phyloP scores from a whole-genome alignment of 1,140 invertebrate species.

The Atta cephalotes region DNA sequence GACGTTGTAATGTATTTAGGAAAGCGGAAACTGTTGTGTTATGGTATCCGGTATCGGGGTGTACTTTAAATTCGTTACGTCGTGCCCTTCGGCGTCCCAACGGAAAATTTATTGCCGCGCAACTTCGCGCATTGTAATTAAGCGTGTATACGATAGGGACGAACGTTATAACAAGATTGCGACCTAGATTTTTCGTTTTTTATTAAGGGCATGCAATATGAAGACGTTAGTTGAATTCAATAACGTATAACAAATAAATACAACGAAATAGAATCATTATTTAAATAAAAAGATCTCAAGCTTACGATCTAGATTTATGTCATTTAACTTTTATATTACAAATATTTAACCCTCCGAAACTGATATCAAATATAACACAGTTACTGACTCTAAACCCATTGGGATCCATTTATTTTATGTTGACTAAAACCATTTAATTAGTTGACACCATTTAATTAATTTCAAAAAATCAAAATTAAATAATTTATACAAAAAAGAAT shows the following conservation, averaged over 20 bases:
- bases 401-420: no score
- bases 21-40: slow-evolving; percentile 47
- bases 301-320: neutral
- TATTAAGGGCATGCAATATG: neutral
- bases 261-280: neutral
- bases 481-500: no score
- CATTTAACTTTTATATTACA: neutral
- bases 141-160: slow-evolving; percentile 24
- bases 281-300: neutral
- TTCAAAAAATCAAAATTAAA: no score
- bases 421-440: no score
- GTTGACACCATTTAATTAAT: no score
- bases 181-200: slow-evolving; percentile 41
- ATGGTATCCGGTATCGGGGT: slow-evolving; percentile 40
- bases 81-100: slow-evolving; percentile 43
- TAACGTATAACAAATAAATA: slow-evolving; percentile 4
- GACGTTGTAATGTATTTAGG: slow-evolving; percentile 28
- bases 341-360: no score
- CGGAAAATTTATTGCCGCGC: slow-evolving; percentile 54
- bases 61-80: slow-evolving; percentile 62
- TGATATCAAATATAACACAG: no score
- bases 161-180: slow-evolving; percentile 54
- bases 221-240: slow-evolving; percentile 20
- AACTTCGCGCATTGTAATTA: slow-evolving; percentile 58
- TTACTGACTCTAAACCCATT: no score